phyloP scores from a whole-genome alignment of 2,113 vertebrate genomes.

The Eurystomus gularis region DNA sequence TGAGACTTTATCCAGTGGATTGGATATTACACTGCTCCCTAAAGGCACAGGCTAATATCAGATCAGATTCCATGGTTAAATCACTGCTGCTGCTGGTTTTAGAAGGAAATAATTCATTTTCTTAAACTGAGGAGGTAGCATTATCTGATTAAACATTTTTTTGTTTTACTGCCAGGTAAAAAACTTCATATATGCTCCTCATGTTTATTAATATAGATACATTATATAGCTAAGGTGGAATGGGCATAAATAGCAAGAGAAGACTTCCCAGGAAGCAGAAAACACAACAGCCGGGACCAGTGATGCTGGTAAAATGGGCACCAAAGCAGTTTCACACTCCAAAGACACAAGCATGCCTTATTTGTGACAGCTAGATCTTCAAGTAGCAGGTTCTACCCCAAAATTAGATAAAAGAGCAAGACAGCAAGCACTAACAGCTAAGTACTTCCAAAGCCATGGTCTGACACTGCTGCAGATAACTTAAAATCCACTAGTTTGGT shows the following conservation, averaged over 20 bases:
- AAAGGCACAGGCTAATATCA: slow-evolving; percentile 44
- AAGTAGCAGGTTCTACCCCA: neutral
- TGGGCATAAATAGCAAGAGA: neutral
- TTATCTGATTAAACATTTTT: neutral
- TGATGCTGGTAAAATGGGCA: neutral
- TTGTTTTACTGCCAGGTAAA: neutral
- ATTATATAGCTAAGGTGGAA: neutral
- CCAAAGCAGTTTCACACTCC: neutral
- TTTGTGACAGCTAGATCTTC: neutral
- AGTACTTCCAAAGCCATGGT: neutral
- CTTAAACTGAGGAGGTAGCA: neutral
- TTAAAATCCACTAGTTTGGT: neutral
- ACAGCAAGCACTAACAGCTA: neutral
- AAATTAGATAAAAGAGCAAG: neutral
- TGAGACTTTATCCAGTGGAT: neutral
- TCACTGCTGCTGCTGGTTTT: slow-evolving; percentile 5
- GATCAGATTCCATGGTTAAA: slow-evolving; percentile 54
- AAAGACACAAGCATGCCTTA: neutral
- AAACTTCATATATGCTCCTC: neutral
- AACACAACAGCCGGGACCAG: neutral
- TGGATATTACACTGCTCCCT: slow-evolving; percentile 21
- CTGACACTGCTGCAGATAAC: neutral
- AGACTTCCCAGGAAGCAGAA: neutral
- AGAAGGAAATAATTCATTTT: slow-evolving; percentile 43
- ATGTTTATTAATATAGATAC: neutral